Evolutionary conservation across 1,140 invertebrate species (phyloP).

Genomic region (Drosophila carrolli): DNA sequence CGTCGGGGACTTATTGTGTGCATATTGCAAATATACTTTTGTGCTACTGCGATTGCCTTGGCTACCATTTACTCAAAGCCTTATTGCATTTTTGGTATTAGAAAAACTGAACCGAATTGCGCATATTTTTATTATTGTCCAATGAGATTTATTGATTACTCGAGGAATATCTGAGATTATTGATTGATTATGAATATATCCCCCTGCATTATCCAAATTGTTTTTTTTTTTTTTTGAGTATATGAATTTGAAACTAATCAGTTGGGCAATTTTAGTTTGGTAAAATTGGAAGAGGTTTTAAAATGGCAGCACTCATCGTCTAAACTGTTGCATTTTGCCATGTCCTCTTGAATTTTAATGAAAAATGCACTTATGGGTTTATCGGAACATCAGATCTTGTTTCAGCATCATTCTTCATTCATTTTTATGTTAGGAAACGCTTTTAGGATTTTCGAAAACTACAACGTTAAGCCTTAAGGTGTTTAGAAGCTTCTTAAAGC

Average conservation of each 20-base stretch:
- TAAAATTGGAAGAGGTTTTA: too few species aligned
- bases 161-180: neutral
- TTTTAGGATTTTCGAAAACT: neutral
- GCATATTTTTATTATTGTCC: neutral
- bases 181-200: too few species aligned
- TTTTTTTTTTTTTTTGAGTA: too few species aligned
- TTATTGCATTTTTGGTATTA: neutral
- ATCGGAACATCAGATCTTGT: neutral
- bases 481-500: too few species aligned
- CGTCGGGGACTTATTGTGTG: constrained; percentile 34
- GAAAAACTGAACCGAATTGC: constrained; percentile 12
- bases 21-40: constrained; percentile 24
- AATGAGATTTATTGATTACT: neutral
- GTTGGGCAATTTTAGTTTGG: too few species aligned
- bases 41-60: constrained; percentile 22
- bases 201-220: too few species aligned
- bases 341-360: too few species aligned
- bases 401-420: neutral
- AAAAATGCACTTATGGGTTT: neutral
- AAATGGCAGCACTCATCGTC: too few species aligned
- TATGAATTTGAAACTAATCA: too few species aligned
- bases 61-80: constrained; percentile 3
- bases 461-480: neutral
- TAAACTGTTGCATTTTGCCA: too few species aligned
- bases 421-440: neutral